Evolutionary conservation across 2,113 vertebrate genomes (phyloP), one percentile per base, ranked within the genome.

Genomic region (Papio anubis): DNA sequence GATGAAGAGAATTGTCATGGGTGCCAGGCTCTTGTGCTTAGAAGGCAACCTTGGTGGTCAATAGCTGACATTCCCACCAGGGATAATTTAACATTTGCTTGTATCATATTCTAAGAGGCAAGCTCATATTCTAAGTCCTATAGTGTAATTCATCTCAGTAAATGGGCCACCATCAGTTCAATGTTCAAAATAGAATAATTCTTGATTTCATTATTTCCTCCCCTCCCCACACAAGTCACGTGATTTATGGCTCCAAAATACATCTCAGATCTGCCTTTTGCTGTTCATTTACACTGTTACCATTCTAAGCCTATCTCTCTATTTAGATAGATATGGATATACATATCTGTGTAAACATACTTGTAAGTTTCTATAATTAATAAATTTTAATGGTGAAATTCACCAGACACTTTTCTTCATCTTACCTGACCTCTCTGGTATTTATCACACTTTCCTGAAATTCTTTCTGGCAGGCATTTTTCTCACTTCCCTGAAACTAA

Each of bases 321-420:
- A 55, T 55, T 55, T 55, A 55, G 6, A 68, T 32, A 68, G 13
- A 68, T 32, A 68, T 3, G 35, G 6, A 40, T 45, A 8, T 66
- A 4, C 81, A 21, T 66, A 57, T 75, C 21, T 50, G 20, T 75
- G 6, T 61, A 93, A 93, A 76, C 8, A 81, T 78, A 50, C 81
- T 59, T 86, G 21, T 93, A 55, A n/a, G 13, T 86, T 93, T 90
- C 35, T 68, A 5, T 61, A 83, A 72, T 90, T 50, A 86, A 93
- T 68, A 43, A 75, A 90, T 90, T 90, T 38, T 93, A 81, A 73
- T 88, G 43, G 23, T 72, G 17, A 95, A 84, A 73, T 91, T 83
- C 11, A 66, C 64, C 52, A 92, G 13, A 79, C 35, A 35, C 13
- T 59, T 80, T 86, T 93, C 35, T 87, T 95, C 32, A 88, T 72